phyloP scores from a whole-genome alignment of 2,797 vertebrate species.

The Cirrhinus mrigala region DNA sequence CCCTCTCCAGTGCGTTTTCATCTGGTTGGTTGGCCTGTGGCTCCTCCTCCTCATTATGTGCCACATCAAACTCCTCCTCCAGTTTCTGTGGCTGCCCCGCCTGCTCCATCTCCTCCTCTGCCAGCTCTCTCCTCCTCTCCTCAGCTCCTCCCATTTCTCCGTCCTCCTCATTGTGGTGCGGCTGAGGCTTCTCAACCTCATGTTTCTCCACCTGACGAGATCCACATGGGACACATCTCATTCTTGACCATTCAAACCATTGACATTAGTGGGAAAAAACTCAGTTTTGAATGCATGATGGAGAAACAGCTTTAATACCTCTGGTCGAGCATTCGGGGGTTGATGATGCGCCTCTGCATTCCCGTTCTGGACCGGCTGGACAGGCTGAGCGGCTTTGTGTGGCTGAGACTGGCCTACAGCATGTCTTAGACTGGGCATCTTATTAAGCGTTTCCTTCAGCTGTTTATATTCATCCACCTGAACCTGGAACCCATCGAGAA shows the following conservation, averaged over 20 bases:
- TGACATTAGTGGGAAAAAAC: not conserved
- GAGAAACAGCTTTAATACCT: conserved; percentile 27
- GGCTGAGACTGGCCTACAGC: conserved; percentile 43
- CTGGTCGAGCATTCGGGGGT: conserved; percentile 29
- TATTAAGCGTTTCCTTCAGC: conserved; percentile 87
- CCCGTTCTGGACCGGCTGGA: conserved; percentile 55
- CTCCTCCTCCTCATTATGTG: conserved; percentile 77
- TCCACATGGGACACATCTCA: not conserved
- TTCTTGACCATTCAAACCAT: not conserved
- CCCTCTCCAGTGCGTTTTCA: conserved; percentile 76
- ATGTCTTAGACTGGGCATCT: conserved; percentile 74
- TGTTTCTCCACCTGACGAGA: conserved; percentile 5
- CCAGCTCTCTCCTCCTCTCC: conserved; percentile 85
- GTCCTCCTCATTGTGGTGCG: conserved; percentile 39
- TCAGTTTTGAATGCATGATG: not conserved
- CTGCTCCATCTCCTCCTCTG: conserved; percentile 94
- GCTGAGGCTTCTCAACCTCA: conserved; percentile 1
- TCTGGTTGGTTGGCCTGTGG: conserved; percentile 69
- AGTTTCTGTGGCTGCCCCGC: conserved; percentile 88
- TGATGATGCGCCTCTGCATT: conserved; percentile 52
- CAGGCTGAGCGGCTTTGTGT: conserved; percentile 35
- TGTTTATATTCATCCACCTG: conserved; percentile 94
- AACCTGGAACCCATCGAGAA: conserved; percentile 73
- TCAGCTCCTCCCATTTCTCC: conserved; percentile 67
- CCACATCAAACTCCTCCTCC: conserved; percentile 87